A percentile compares a stretch with the other conserved stretches of the same genome.
Evolutionary conservation across 1,140 invertebrate genomes (phyloP).

Genomic region (Neuroterus valhalla): DNA sequence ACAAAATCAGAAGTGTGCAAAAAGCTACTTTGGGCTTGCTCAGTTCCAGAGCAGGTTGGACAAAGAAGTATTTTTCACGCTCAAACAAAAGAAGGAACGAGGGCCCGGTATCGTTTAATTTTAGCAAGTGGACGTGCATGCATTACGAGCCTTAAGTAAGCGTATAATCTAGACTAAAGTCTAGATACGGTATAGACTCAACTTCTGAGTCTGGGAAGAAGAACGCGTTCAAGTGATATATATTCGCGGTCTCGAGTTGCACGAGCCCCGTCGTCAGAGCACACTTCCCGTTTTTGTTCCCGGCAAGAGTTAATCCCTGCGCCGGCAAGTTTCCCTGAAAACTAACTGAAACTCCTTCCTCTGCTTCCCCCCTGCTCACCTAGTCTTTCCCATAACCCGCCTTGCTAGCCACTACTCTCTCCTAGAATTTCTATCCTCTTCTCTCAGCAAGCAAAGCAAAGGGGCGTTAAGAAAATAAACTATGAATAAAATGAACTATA

Average conservation of each 20-base stretch:
- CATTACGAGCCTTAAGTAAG: constrained; percentile 28
- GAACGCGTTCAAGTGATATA: constrained; percentile 54
- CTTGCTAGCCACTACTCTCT: constrained; percentile 10
- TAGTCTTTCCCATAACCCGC: constrained; percentile 35
- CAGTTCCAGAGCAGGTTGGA: too few relatives aligned
- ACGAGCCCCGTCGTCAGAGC: constrained; percentile 27
- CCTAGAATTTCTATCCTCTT: background rate
- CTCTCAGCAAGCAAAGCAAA: constrained; percentile 36
- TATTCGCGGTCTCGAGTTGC: constrained; percentile 50
- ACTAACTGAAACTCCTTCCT: constrained; percentile 48
- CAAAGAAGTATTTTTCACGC: background rate
- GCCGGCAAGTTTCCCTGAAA: constrained; percentile 56
- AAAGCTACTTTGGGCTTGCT: too few relatives aligned
- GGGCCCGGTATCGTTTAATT: constrained; percentile 11
- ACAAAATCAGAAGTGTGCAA: too few relatives aligned
- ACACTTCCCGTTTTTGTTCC: constrained; percentile 55
- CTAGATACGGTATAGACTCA: constrained; percentile 21
- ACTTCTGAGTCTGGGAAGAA: constrained; percentile 35
- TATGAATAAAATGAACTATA: constrained; percentile 38
- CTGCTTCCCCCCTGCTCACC: background rate
- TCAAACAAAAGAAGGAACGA: constrained; percentile 21
- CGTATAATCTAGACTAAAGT: constrained; percentile 29
- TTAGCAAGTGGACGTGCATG: constrained; percentile 15
- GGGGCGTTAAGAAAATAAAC: constrained; percentile 59
- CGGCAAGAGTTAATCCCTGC: constrained; percentile 59